Percentiles rank a stretch among this genome's conserved stretches.
phyloP scores from a whole-genome alignment of 2,797 vertebrate species.

The Naso thynnoides region DNA sequence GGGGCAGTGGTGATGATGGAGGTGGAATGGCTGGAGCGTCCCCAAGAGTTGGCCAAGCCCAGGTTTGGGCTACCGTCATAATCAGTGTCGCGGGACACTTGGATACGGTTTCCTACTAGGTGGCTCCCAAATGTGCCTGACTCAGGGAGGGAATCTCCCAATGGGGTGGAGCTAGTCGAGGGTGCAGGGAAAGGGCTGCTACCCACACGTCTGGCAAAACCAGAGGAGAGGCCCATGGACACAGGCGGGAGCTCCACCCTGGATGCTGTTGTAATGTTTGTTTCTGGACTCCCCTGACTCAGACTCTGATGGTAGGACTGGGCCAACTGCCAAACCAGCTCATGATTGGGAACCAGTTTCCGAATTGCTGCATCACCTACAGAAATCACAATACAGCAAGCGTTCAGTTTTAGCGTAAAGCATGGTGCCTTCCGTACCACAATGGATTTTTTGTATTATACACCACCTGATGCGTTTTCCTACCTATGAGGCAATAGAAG shows the following conservation, averaged over 20 bases:
- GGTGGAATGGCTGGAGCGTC: conserved; percentile 66
- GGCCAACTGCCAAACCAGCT: conserved; percentile 91
- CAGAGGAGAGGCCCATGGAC: conserved; percentile 67
- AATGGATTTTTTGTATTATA: not conserved
- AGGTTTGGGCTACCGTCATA: conserved; percentile 77
- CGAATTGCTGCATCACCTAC: conserved; percentile 90
- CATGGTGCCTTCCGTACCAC: not conserved
- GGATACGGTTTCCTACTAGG: conserved; percentile 97
- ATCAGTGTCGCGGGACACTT: conserved; percentile 88
- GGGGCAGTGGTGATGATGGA: conserved; percentile 66
- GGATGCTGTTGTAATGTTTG: conserved; percentile 46
- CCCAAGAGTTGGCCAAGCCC: conserved; percentile 80
- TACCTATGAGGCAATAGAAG: conserved; percentile 97
- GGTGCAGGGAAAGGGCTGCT: conserved; percentile 78
- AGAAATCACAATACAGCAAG: conserved; percentile 29
- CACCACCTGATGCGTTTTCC: not conserved
- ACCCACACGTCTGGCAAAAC: conserved; percentile 56
- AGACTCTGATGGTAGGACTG: conserved; percentile 89
- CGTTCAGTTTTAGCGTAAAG: not conserved
- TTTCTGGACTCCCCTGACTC: conserved; percentile 78
- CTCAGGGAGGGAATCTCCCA: conserved; percentile 78
- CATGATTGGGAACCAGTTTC: conserved; percentile 91
- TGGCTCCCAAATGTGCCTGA: conserved; percentile 97
- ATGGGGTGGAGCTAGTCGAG: conserved; percentile 62
- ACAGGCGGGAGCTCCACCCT: conserved; percentile 69